Evolutionary conservation across 2,888 invertebrate species (phyloP).

Genomic region (Nipponacmea schrenckii): DNA sequence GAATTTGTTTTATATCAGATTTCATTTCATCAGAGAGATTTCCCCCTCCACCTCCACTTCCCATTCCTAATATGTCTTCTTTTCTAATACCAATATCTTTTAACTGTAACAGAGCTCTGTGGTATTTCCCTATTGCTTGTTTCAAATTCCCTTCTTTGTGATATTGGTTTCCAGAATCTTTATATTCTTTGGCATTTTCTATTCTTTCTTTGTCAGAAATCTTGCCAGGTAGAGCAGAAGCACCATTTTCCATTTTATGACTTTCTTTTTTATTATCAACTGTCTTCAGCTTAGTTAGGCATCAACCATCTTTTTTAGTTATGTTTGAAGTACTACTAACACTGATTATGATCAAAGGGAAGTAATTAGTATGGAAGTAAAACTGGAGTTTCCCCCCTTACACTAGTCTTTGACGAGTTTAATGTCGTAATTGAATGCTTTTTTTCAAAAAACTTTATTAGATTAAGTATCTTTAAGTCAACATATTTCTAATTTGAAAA

Average conservation of each 20-base stretch:
- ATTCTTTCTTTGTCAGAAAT: conserved; percentile 42
- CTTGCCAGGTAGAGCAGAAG: conserved; percentile 9
- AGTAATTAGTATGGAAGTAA: too few relatives aligned
- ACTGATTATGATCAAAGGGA: too few relatives aligned
- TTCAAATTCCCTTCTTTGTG: conserved; percentile 53
- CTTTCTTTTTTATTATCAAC: too few relatives aligned
- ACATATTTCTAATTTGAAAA: too few relatives aligned
- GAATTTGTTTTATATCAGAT: conserved; percentile 41
- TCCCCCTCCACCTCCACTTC: conserved; percentile 31
- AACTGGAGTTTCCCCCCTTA: too few relatives aligned
- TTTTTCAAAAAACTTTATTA: too few relatives aligned
- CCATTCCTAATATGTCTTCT: conserved; percentile 16
- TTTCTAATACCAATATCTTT: conserved; percentile 48
- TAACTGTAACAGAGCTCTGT: conserved; percentile 58
- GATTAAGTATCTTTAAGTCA: too few relatives aligned
- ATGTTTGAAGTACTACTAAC: too few relatives aligned
- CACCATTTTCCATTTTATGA: background rate
- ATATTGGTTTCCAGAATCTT: conserved; percentile 58
- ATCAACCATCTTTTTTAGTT: too few relatives aligned
- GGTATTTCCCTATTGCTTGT: conserved; percentile 61
- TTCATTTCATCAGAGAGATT: conserved; percentile 37
- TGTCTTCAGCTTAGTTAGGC: too few relatives aligned
- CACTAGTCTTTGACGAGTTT: too few relatives aligned
- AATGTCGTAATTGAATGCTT: too few relatives aligned
- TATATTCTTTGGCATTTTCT: conserved; percentile 48